Base-by-base conservation (phyloP, 2,797 vertebrate species). In the Crocidura indochinensis region DNA sequence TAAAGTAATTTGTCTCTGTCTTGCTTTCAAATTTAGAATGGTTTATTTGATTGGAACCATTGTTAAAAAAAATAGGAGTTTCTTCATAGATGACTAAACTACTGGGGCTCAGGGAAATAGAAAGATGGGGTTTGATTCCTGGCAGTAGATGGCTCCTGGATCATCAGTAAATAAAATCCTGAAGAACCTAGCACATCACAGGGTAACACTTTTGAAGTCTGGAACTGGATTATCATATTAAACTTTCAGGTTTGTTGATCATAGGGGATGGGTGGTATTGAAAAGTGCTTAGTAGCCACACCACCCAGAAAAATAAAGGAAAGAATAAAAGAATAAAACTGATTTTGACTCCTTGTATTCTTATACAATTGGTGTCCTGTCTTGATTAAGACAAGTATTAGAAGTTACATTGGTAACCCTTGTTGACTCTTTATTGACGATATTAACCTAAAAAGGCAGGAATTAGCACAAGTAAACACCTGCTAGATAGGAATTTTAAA, bases 11-110 rank as follows among this genome's bases (percentile, higher is more conserved):
- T 8, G 0, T 51, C 10, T 79, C 19, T 46, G 24, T 77, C 46
- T 81, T 62, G 12, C 14, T 80, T 91, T 92, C 46, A 71, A 77
- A 87, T 31, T 17, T 10, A 91, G 31, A n/a, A 38, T 71, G 31
- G 27, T 71, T 24, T 8, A 87, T 26, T 78, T 93, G 44, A 76
- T 65, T 84, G 29, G 38, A 76, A 31, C 74, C 44, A 60, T 9
- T 72, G 88, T 93, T 69, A 38, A 60, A 92, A 38, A 60, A 92
- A 72, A 1, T 67, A n/a, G 15, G 31, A 78, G 11, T 31, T 20
- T 26, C 31, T 4, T 53, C 14, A 67, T 77, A 8, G 29, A 51
- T 87, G 29, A 46, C 4, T 46, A 77, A 26, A 65, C 26, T 27
- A 65, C 6, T 65, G 64, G 64, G 8, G 24, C 11, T 20, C 24